These are phyloP conservation scores for Lomographa bimaculata DNA, from an alignment of 2,888 invertebrate genomes.

Conservation along the genomic window DNA sequence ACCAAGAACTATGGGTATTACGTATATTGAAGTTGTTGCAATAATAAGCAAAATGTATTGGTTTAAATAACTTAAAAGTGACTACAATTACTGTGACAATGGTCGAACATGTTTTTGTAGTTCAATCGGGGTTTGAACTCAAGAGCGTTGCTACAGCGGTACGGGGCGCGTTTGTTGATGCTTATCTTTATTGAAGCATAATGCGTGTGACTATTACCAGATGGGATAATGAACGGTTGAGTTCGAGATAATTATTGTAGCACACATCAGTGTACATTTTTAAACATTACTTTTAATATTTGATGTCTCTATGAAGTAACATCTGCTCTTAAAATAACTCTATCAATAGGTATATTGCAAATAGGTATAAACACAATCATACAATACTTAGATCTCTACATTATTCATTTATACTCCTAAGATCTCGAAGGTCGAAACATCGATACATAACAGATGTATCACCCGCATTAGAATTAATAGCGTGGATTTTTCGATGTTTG, in stretches of 20 bases:
- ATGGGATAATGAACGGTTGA: conserved; percentile 2
- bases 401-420: neutral
- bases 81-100: too few species aligned
- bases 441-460: conserved; percentile 7
- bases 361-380: too few species aligned
- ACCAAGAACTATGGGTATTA: too few species aligned
- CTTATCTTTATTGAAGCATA: conserved; percentile 21
- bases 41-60: too few species aligned
- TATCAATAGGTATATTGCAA: too few species aligned
- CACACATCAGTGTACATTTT: too few species aligned
- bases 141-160: too few species aligned
- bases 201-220: conserved; percentile 14
- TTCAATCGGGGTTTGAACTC: too few species aligned
- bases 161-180: neutral
- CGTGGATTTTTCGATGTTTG: conserved; percentile 4
- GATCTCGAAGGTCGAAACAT: conserved; percentile 4
- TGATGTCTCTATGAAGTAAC: neutral
- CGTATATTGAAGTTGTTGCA: too few species aligned
- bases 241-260: neutral
- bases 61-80: too few species aligned
- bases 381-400: too few species aligned
- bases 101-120: too few species aligned
- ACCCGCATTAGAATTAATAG: conserved; percentile 3
- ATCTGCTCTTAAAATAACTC: neutral
- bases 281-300: neutral